Evolutionary conservation across 2,888 invertebrate species (phyloP).

Genomic region (Synanthedon vespiformis): DNA sequence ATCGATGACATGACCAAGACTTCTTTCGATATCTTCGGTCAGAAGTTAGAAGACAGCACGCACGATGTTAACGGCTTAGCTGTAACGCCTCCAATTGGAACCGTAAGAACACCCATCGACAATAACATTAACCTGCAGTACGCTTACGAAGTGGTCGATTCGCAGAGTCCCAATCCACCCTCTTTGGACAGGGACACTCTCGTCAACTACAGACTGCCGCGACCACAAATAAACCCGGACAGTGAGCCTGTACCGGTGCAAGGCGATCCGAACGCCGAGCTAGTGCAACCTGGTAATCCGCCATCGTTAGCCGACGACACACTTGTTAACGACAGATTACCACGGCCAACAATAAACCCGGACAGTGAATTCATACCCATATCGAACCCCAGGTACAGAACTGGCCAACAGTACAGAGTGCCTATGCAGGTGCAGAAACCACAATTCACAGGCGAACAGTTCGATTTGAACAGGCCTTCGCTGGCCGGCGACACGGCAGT

Average conservation of each 20-base stretch:
- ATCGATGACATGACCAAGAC: slow-evolving; percentile 81
- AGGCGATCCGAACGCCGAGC: slow-evolving; percentile 33
- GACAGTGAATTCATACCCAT: slow-evolving; percentile 75
- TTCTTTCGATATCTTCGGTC: slow-evolving; percentile 80
- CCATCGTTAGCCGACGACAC: slow-evolving; percentile 74
- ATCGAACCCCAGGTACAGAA: slow-evolving; percentile 52
- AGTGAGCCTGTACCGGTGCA: slow-evolving; percentile 66
- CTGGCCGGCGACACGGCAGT: slow-evolving; percentile 63
- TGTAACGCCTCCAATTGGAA: slow-evolving; percentile 56
- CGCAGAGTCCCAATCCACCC: slow-evolving; percentile 43
- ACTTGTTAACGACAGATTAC: slow-evolving; percentile 77
- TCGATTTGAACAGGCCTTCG: slow-evolving; percentile 51
- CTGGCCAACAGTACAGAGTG: slow-evolving; percentile 38
- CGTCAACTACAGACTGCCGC: slow-evolving; percentile 77
- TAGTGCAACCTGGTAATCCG: slow-evolving; percentile 40
- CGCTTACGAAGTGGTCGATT: slow-evolving; percentile 55
- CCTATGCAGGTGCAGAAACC: slow-evolving; percentile 40
- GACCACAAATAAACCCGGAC: slow-evolving; percentile 76
- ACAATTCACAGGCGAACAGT: slow-evolving; percentile 49
- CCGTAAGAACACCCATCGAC: slow-evolving; percentile 57
- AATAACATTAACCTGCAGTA: slow-evolving; percentile 69
- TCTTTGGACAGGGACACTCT: slow-evolving; percentile 76
- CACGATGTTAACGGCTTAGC: slow-evolving; percentile 57
- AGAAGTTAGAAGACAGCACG: slow-evolving; percentile 70
- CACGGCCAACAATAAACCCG: slow-evolving; percentile 76